Evolutionary conservation across 2,797 vertebrate species (phyloP).

Genomic region (Benthosema pterotum): DNA sequence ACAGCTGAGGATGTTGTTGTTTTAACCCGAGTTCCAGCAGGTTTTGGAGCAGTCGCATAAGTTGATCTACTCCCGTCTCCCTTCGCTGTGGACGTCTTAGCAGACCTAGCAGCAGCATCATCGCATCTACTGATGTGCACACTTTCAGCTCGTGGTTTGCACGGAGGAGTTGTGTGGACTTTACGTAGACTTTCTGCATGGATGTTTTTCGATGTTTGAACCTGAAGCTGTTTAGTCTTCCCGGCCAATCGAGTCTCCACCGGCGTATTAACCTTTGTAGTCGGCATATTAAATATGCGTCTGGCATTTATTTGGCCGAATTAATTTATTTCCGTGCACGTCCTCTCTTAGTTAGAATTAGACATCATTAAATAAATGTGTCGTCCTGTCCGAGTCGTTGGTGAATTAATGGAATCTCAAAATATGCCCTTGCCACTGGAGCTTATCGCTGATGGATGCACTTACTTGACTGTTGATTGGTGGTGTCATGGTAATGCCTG

Average conservation of each 20-base stretch:
- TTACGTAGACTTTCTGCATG: background rate
- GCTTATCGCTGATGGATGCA: no score
- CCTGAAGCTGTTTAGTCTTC: slow-evolving; percentile 9
- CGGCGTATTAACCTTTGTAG: slow-evolving; percentile 44
- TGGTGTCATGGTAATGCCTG: no score
- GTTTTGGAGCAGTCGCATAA: slow-evolving; percentile 28
- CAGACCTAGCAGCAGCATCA: no score
- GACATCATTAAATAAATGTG: no score
- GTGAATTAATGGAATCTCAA: no score
- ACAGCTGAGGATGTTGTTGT: background rate
- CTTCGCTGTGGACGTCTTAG: background rate
- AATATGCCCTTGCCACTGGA: no score
- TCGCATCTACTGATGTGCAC: slow-evolving; percentile 24
- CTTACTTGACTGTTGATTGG: no score
- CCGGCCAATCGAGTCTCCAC: slow-evolving; percentile 23
- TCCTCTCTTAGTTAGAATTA: no score
- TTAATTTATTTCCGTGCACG: no score
- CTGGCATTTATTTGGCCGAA: no score
- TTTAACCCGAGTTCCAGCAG: background rate
- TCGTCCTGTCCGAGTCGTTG: no score
- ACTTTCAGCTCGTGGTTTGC: slow-evolving; percentile 47
- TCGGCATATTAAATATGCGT: no score
- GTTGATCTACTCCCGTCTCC: slow-evolving; percentile 45
- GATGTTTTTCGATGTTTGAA: slow-evolving; percentile 23
- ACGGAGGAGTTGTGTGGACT: slow-evolving; percentile 21